These are phyloP conservation scores for Mus spicilegus DNA, from an alignment of 2,113 vertebrate species.

Conservation along the genomic window DNA sequence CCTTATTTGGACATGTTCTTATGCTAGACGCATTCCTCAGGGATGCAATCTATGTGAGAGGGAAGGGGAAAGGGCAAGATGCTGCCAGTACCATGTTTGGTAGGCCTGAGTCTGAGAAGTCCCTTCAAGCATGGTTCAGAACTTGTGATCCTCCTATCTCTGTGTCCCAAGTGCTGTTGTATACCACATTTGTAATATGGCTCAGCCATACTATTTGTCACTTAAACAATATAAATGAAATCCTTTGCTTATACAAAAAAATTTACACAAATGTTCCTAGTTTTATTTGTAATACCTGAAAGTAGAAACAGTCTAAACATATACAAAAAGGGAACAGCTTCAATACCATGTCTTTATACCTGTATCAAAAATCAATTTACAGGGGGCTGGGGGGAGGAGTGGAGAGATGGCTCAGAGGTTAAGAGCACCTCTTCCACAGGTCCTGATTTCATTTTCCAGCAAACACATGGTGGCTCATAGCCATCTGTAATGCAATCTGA, in stretches of 20 bases:
- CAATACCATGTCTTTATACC: background rate
- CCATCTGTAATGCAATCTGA: too few species aligned
- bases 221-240: background rate
- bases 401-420: too few species aligned
- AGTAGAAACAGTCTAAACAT: background rate
- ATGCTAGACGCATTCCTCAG: background rate
- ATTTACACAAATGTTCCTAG: background rate
- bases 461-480: too few species aligned
- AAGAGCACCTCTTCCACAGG: too few species aligned
- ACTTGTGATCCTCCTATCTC: background rate
- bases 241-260: background rate
- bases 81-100: background rate
- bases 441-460: too few species aligned
- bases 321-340: background rate
- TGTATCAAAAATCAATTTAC: background rate
- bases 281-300: background rate
- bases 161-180: background rate
- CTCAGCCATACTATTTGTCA: background rate
- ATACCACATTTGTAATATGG: background rate
- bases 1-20: background rate
- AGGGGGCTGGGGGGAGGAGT: too few species aligned
- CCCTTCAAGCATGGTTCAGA: background rate
- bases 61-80: background rate
- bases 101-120: background rate
- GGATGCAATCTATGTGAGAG: background rate